Percentiles rank a stretch among this genome's conserved stretches.
phyloP scores from a whole-genome alignment of 2,888 invertebrate species.

The Morpho deidamia region DNA sequence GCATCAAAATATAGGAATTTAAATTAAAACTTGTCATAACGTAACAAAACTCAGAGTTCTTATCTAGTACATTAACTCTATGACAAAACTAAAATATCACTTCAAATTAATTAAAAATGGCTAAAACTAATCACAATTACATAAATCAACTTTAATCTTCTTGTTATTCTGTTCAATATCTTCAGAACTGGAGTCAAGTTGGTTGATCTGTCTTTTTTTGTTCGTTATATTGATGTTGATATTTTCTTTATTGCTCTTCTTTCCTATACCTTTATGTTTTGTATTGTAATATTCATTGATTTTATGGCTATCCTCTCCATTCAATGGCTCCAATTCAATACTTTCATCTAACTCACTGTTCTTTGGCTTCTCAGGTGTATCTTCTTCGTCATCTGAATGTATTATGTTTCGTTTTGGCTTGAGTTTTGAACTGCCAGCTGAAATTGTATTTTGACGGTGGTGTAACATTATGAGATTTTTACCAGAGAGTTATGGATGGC shows the following conservation, averaged over 20 bases:
- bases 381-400: constrained; percentile 45
- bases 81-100: too few species aligned
- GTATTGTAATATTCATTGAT: constrained; percentile 56
- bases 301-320: constrained; percentile 58
- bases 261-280: constrained; percentile 39
- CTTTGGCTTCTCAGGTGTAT: constrained; percentile 37
- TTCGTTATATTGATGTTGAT: constrained; percentile 30
- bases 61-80: too few species aligned
- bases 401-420: constrained; percentile 45
- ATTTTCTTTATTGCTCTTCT: constrained; percentile 27
- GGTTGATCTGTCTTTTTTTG: constrained; percentile 29
- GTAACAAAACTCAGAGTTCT: too few species aligned
- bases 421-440: constrained; percentile 36
- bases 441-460: too few species aligned
- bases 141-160: neutral
- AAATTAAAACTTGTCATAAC: too few species aligned
- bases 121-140: too few species aligned
- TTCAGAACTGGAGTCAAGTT: constrained; percentile 1
- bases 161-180: neutral
- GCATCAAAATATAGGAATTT: too few species aligned
- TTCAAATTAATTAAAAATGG: too few species aligned
- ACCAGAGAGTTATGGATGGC: too few species aligned
- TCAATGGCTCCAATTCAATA: constrained; percentile 45
- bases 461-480: too few species aligned
- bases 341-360: constrained; percentile 52